phyloP scores from a whole-genome alignment of 2,797 vertebrate genomes.

The Ficedula albicollis region DNA sequence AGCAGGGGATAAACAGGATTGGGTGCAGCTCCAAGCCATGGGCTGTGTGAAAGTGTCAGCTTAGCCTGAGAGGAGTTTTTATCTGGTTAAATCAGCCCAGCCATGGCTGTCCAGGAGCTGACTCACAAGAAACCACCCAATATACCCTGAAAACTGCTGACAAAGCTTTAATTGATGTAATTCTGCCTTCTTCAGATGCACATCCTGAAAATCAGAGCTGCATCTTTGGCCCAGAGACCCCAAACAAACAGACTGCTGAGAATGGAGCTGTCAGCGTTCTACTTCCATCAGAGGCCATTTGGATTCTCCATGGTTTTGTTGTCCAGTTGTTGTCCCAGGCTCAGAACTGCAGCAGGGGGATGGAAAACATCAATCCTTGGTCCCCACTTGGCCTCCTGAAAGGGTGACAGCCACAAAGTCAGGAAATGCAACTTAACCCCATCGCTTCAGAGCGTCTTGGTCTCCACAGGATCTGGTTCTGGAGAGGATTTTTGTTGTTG shows the following conservation, averaged over 20 bases:
- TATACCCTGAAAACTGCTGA: neutral
- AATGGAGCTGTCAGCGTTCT: neutral
- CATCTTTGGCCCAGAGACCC: neutral
- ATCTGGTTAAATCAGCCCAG: neutral
- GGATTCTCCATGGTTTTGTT: neutral
- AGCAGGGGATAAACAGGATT: neutral
- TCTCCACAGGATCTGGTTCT: neutral
- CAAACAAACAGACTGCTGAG: neutral
- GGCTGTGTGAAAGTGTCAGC: neutral
- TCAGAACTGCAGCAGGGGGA: neutral
- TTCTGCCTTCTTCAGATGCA: neutral
- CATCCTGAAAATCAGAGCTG: neutral
- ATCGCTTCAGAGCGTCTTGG: accelerated
- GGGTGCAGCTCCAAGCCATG: neutral
- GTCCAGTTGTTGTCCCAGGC: neutral
- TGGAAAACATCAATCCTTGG: neutral
- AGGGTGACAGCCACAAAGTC: neutral
- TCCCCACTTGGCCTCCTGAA: neutral
- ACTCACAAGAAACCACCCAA: neutral
- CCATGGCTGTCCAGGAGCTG: neutral
- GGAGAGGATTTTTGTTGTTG: accelerated
- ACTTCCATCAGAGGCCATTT: neutral
- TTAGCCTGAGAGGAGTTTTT: neutral
- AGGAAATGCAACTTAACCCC: neutral
- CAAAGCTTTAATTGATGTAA: neutral